Base-by-base conservation (phyloP, 2,113 vertebrate species). In the Seriola aureovittata region DNA sequence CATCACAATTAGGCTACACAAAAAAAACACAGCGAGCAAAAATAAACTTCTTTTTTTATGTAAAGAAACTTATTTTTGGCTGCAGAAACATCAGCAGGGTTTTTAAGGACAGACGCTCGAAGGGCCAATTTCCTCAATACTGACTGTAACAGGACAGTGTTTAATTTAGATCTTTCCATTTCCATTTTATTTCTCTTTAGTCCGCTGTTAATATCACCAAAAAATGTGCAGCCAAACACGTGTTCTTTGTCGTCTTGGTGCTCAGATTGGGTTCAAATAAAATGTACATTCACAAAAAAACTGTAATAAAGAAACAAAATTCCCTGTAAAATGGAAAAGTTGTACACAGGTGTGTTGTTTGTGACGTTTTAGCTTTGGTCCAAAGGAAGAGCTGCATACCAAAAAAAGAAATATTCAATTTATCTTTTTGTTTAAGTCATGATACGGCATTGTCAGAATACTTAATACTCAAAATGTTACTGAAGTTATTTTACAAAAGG, bases 31-130 rank as follows among this genome's bases (percentile, higher is more conserved):
- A 9, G 2, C 12, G 17, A 9, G 19, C 9, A 34, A 78, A 82
- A 81, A 81, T 65, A 57, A 78, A 68, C 42, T 70, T 57, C 19
- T 21, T 54, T 80, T 70, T 60, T 38, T 40, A n/a, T 13, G 44
- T 46, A 13, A 46, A 10, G 5, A 54, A 38, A 54, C 6, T 44
- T 65, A 84, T 89, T 82, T 82, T 69, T 82, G 66, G 66, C 63
- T n/a, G 0, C 50, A 77, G 13, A 12, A 32, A 75, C 59, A 58
- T 81, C 11, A 2, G 25, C 7, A 42, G 16, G n/a, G 1, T 13
- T 79, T 40, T 75, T 81, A 40, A 0, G 74, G 52, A 64, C 71
- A 78, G 38, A 57, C 42, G 5, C 23, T 78, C 25, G 23, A 6
- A 55, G 54, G 76, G 65, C 36, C 14, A 8, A 29, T 66, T 69